Conservation (phyloP, 30 jellyfish, hydroid and myxozoan species). For the Mastigias papua region DNA sequence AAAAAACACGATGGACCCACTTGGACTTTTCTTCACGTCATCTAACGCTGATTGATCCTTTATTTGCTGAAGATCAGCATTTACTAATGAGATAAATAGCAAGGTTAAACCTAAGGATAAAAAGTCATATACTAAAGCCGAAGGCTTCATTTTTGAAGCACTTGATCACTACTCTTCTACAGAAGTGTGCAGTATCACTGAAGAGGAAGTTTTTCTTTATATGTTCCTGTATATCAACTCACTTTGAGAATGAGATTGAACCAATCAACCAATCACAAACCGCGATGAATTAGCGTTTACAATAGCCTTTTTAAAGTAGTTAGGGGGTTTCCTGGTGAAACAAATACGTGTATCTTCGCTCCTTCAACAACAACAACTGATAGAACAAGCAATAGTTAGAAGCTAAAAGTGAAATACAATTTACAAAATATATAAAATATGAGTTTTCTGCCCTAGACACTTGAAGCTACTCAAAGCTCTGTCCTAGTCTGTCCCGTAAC, state of each 20-base stretch:
- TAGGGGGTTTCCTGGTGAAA: background rate
- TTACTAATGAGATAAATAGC: background rate
- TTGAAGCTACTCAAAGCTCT: no score
- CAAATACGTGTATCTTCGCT: background rate
- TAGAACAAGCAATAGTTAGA: no score
- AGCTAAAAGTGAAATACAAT: no score
- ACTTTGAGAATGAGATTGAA: background rate
- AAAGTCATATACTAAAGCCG: background rate
- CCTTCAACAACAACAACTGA: background rate
- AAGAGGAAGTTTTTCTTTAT: background rate
- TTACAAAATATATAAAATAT: no score
- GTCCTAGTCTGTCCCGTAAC: no score
- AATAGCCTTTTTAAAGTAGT: background rate
- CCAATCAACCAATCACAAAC: background rate
- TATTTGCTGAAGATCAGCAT: background rate
- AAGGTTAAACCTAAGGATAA: background rate
- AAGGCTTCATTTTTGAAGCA: background rate
- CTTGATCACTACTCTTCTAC: background rate
- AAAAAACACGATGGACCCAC: constrained; percentile 55
- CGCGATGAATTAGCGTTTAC: background rate
- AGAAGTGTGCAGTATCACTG: background rate
- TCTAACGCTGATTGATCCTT: constrained; percentile 16
- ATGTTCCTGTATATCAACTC: background rate
- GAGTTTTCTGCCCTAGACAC: no score
- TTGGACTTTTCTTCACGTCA: constrained; percentile 3